Base-by-base conservation (phyloP, 2,888 invertebrate species). In the Tribolium freemani region DNA sequence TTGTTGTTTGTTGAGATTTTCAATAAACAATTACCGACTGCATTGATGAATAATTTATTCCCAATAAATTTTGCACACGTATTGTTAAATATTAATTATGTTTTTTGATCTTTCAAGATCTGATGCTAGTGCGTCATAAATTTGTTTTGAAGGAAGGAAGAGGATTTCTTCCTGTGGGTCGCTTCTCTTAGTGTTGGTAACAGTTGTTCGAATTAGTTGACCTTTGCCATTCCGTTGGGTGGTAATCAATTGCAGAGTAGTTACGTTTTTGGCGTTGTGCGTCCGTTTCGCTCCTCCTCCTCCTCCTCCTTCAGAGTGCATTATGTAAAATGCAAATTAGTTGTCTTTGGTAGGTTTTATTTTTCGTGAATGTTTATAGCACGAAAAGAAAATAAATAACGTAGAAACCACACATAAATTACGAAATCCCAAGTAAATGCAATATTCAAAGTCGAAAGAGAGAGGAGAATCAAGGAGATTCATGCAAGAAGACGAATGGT, bases 401-500 rank as follows among this genome's bases (percentile, higher is more conserved):
- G 72, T 70, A 76, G 75, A 64, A 73, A 70, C 73, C 76, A 73
- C 74, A 77, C 79, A 78, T 79, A 81, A 79, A 82, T 84, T 83
- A 77, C 81, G 82, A 83, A 83, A 84, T 69, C 69, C 30, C 60
- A 75, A 77, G 78, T 78, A 81, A 82, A 79, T 77, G 79, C 79
- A 80, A 80, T 80, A 81, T 81, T 83, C 83, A 82, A 83, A 83
- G 83, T 75, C 81, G 80, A 83, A 83, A 83, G 83, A 83, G 84
- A 84, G 83, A 83, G 83, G 83, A 81, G 76, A 77, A 79, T 78
- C 83, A 83, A 83, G 82, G 83, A 83, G 84, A 83, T 82, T 79
- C 82, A 83, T 82, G 83, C 82, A 83, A 84, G 83, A 83, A 83
- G 84, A 83, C 81, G 80, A 79, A 84, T 81, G 82, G 78, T 80